Conservation (phyloP, 2,888 invertebrate genomes). For the Idaea aversata region DNA sequence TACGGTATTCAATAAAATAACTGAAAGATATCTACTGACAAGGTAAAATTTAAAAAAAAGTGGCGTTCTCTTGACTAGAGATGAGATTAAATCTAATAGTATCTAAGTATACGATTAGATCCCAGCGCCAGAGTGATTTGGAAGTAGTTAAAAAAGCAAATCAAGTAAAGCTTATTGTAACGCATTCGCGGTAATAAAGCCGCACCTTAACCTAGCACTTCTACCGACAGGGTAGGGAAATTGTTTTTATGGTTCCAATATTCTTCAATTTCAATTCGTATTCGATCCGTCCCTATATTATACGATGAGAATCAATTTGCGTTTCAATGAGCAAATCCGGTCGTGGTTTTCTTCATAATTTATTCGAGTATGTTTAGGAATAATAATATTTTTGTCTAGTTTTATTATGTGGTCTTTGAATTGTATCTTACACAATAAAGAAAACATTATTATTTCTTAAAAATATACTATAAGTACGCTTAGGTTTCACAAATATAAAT, state of each 20-base stretch:
- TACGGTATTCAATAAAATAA: too few relatives aligned
- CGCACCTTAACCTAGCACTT: not conserved
- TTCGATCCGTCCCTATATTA: slow-evolving; percentile 62
- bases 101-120: too few relatives aligned
- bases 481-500: too few relatives aligned
- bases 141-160: too few relatives aligned
- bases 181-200: not conserved
- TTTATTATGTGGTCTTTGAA: not conserved
- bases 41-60: too few relatives aligned
- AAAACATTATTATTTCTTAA: too few relatives aligned
- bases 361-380: slow-evolving; percentile 23
- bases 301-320: slow-evolving; percentile 61
- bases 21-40: too few relatives aligned
- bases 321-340: slow-evolving; percentile 51
- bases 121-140: too few relatives aligned
- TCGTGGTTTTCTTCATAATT: slow-evolving; percentile 54
- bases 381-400: not conserved
- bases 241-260: slow-evolving; percentile 77
- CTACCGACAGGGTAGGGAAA: slow-evolving; percentile 52
- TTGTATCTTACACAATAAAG: too few relatives aligned
- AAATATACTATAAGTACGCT: too few relatives aligned
- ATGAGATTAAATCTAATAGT: too few relatives aligned
- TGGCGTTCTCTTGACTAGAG: too few relatives aligned
- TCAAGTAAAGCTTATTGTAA: not conserved
- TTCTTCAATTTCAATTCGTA: slow-evolving; percentile 72